Conservation (phyloP, 2,113 vertebrate species). For the Tor tambroides region DNA sequence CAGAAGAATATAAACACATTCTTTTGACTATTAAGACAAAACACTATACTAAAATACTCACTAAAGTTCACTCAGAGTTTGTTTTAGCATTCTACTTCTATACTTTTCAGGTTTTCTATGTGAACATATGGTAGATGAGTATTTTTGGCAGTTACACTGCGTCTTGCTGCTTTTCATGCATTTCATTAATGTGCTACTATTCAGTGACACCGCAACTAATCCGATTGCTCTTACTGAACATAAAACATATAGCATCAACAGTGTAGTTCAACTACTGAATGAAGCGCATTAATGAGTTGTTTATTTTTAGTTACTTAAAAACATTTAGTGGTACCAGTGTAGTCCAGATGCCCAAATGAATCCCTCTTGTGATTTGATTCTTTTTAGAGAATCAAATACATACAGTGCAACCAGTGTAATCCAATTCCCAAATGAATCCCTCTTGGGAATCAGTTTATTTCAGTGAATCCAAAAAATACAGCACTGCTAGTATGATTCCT, state of each 20-base stretch:
- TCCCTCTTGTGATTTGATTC: not conserved
- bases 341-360: not conserved
- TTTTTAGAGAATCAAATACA: not conserved
- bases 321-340: not conserved
- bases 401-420: not conserved
- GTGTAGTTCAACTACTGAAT: not conserved
- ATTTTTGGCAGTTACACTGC: not conserved
- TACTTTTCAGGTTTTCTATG: not conserved
- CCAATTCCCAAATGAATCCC: not conserved
- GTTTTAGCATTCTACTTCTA: not conserved
- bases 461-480: not conserved
- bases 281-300: not conserved
- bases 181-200: too few relatives aligned
- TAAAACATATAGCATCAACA: not conserved
- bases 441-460: not conserved
- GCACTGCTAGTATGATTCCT: not conserved
- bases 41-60: not conserved
- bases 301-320: not conserved
- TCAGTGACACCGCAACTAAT: not conserved
- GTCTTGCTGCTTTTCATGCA: too few relatives aligned
- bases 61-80: not conserved
- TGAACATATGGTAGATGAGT: not conserved
- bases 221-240: not conserved
- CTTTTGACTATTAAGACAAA: not conserved
- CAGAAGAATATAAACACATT: not conserved